phyloP scores from a whole-genome alignment of 1,140 invertebrate species.

The Pseudobourletiella spinata region DNA sequence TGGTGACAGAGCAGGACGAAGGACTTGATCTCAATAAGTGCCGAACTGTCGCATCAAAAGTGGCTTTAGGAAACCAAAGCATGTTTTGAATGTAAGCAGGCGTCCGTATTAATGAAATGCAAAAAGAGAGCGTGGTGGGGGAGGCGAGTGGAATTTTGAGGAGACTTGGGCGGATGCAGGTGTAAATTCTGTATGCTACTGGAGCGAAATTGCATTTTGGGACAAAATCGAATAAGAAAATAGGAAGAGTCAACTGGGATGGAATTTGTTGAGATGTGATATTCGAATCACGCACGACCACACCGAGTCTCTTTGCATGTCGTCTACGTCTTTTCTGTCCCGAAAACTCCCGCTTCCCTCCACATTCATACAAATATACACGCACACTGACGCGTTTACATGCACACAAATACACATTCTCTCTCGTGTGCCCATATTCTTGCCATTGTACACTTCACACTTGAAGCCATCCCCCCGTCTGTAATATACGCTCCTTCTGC shows the following conservation, averaged over 20 bases:
- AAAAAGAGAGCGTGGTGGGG: conserved; percentile 20
- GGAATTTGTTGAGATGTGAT: conserved; percentile 27
- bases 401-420: too few relatives aligned
- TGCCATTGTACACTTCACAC: not conserved
- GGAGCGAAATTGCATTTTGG: conserved; percentile 25
- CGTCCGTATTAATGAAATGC: conserved; percentile 23
- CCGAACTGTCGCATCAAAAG: conserved; percentile 9
- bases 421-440: conserved; percentile 11
- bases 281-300: conserved; percentile 31
- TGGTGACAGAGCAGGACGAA: too few relatives aligned
- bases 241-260: conserved; percentile 25
- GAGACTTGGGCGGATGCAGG: conserved; percentile 17
- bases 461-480: too few relatives aligned
- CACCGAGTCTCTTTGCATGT: conserved; percentile 28
- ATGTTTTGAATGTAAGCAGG: conserved; percentile 20
- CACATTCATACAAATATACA: conserved; percentile 1
- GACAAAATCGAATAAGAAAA: conserved; percentile 33
- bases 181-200: conserved; percentile 25
- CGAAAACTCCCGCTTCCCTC: not conserved
- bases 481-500: too few relatives aligned
- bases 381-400: too few relatives aligned
- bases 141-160: conserved; percentile 18
- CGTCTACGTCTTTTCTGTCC: conserved; percentile 10
- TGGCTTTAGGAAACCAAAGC: conserved; percentile 19
- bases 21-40: not conserved